Conservation (phyloP, 2,797 vertebrate species). For the Neostethus bicornis region DNA sequence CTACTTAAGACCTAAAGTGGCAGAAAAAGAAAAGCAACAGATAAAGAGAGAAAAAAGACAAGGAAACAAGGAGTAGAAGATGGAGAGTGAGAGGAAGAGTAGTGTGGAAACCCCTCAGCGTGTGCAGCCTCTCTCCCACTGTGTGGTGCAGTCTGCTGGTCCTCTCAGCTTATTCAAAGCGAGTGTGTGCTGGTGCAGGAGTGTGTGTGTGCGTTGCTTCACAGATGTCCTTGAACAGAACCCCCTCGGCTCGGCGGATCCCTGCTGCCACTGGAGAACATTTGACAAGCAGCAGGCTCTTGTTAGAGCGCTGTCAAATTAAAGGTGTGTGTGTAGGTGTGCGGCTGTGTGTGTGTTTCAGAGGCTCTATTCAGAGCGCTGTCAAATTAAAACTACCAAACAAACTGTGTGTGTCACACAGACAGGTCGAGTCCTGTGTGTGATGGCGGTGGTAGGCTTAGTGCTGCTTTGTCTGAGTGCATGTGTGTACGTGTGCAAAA, state of each 20-base stretch:
- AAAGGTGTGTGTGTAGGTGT: slow-evolving; percentile 70
- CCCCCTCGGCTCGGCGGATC: slow-evolving; percentile 80
- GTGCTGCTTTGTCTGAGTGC: slow-evolving; percentile 69
- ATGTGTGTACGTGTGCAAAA: slow-evolving; percentile 29
- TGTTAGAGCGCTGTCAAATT: slow-evolving; percentile 86
- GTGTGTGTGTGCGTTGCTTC: slow-evolving; percentile 54
- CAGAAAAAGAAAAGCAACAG: slow-evolving; percentile 53
- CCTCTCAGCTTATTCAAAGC: slow-evolving; percentile 79
- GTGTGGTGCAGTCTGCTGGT: slow-evolving; percentile 56
- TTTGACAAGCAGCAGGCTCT: slow-evolving; percentile 84
- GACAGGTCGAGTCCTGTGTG: slow-evolving; percentile 62
- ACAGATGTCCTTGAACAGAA: slow-evolving; percentile 84
- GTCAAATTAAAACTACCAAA: slow-evolving; percentile 85
- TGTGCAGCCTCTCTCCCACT: slow-evolving; percentile 71
- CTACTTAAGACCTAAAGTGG: slow-evolving; percentile 76
- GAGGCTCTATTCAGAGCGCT: slow-evolving; percentile 73
- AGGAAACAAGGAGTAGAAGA: slow-evolving; percentile 60
- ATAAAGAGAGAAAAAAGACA: slow-evolving; percentile 55
- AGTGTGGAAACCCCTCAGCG: slow-evolving; percentile 69
- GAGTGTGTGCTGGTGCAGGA: slow-evolving; percentile 46
- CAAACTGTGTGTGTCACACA: slow-evolving; percentile 78
- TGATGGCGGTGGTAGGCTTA: slow-evolving; percentile 60
- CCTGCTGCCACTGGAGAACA: slow-evolving; percentile 78
- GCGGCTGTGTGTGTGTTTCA: slow-evolving; percentile 52
- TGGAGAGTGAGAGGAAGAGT: slow-evolving; percentile 67